These are phyloP conservation scores for Dexiosoma caninum DNA, from an alignment of 2,888 invertebrate species.

Conservation along the genomic window DNA sequence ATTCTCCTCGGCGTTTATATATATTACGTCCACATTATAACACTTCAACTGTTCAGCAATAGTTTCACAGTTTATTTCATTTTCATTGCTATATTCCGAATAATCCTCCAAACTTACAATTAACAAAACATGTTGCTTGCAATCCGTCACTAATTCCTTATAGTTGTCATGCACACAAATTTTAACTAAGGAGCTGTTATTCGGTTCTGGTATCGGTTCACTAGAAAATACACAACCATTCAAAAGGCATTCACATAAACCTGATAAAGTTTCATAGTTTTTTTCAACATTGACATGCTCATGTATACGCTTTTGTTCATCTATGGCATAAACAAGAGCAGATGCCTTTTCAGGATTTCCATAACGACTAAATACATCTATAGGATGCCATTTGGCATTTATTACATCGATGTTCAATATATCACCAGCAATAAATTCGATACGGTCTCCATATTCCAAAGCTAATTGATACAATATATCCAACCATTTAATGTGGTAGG, in stretches of 20 bases:
- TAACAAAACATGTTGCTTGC: conserved; percentile 53
- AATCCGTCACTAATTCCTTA: conserved; percentile 59
- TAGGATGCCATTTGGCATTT: conserved; percentile 12
- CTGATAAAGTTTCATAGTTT: conserved; percentile 22
- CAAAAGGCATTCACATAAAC: conserved; percentile 61
- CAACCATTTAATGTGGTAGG: conserved; percentile 35
- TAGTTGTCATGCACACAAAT: conserved; percentile 57
- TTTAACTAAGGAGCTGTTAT: conserved; percentile 37
- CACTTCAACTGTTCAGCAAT: conserved; percentile 54
- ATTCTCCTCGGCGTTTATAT: conserved; percentile 63
- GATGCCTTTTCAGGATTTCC: conserved; percentile 30
- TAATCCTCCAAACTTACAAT: conserved; percentile 25
- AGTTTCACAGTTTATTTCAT: conserved; percentile 38
- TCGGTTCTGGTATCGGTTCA: neutral
- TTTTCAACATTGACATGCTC: conserved; percentile 2
- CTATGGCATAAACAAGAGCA: conserved; percentile 14
- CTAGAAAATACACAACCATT: conserved; percentile 42
- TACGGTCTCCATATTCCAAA: conserved; percentile 32
- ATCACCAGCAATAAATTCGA: conserved; percentile 55
- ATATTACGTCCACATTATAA: conserved; percentile 60
- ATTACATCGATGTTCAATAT: conserved; percentile 49
- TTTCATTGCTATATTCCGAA: neutral
- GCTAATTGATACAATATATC: conserved; percentile 33
- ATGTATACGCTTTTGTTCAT: conserved; percentile 36
- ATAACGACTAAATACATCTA: conserved; percentile 19